phyloP scores from a whole-genome alignment of 2,888 invertebrate species.

The Acanthoscelides obtectus region DNA sequence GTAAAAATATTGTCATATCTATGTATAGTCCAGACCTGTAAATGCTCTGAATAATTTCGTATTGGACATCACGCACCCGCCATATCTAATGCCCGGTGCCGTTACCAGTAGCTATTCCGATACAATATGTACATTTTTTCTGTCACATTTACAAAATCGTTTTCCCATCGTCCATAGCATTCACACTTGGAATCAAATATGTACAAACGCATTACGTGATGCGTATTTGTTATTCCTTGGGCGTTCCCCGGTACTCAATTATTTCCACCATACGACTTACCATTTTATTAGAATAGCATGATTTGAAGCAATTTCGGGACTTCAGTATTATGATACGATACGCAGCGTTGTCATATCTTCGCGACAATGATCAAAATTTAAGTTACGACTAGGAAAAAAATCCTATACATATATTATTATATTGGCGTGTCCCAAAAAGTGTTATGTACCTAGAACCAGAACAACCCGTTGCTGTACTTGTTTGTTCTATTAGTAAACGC shows the following conservation, averaged over 20 bases:
- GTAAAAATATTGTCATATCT: no score
- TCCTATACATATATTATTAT: no score
- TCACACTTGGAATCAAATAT: constrained; percentile 34
- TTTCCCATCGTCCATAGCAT: constrained; percentile 33
- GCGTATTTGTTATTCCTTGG: constrained; percentile 37
- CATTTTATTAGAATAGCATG: constrained; percentile 44
- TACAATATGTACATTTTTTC: constrained; percentile 25
- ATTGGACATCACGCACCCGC: background rate
- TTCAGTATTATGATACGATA: constrained; percentile 3
- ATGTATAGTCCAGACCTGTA: background rate
- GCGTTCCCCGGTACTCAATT: constrained; percentile 34
- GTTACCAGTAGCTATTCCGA: background rate
- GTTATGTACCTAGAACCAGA: no score
- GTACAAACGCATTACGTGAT: constrained; percentile 33
- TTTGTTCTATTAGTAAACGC: no score
- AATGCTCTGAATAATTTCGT: background rate
- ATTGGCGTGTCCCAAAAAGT: no score
- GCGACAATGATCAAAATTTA: no score
- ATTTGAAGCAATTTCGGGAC: constrained; percentile 38
- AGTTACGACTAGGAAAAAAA: no score
- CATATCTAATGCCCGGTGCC: background rate
- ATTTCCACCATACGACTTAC: constrained; percentile 38
- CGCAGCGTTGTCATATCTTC: background rate
- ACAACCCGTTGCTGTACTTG: no score
- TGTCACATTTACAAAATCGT: constrained; percentile 42